Conservation (phyloP, 2,113 vertebrate species). For the Pantherophis guttatus region DNA sequence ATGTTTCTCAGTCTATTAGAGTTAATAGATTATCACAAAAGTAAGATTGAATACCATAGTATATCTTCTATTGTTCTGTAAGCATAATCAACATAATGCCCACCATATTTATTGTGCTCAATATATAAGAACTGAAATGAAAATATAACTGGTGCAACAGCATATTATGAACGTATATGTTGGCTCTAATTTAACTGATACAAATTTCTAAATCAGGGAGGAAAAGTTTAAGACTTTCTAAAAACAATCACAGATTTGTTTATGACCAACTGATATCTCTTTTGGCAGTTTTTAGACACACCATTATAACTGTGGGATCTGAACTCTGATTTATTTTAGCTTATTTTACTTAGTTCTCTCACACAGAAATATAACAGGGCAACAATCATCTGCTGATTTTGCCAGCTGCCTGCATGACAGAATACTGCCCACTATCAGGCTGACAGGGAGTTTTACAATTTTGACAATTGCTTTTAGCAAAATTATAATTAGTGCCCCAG, state of each 20-base stretch:
- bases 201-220: background rate
- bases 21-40: background rate
- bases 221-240: conserved; percentile 11
- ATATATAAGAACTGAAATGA: background rate
- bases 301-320: conserved; percentile 23
- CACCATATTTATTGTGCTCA: background rate
- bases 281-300: conserved; percentile 18
- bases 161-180: background rate
- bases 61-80: background rate
- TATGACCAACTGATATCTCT: conserved; percentile 21
- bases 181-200: background rate
- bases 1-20: background rate
- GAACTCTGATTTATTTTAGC: background rate
- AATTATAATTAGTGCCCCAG: conserved; percentile 62
- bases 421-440: conserved; percentile 52
- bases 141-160: background rate
- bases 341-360: conserved; percentile 17
- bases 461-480: conserved; percentile 58
- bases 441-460: conserved; percentile 55
- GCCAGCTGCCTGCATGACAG: conserved; percentile 60
- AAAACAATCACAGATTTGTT: background rate
- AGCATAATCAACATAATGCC: background rate
- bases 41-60: background rate
- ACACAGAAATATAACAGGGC: conserved; percentile 34
- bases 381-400: conserved; percentile 43